Evolutionary conservation across 2,888 invertebrate genomes (phyloP).

Genomic region (Suillia variegata): DNA sequence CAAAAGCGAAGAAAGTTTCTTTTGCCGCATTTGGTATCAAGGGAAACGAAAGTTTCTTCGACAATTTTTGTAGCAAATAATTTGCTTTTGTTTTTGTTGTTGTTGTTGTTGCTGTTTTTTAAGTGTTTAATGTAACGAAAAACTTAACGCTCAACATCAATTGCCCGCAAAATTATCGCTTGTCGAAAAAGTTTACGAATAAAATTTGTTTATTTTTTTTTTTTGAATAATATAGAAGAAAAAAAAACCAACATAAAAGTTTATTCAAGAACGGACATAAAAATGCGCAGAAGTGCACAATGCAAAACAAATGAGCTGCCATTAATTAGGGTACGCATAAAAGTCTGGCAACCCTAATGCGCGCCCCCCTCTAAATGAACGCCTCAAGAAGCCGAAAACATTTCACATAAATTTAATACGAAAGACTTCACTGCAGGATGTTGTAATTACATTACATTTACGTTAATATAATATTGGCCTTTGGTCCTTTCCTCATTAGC

Average conservation of each 20-base stretch:
- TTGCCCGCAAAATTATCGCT: slow-evolving; percentile 1
- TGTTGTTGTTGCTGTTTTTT: background rate
- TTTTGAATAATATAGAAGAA: background rate
- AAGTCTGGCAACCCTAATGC: slow-evolving; percentile 24
- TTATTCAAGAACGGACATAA: background rate
- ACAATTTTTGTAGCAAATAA: no score
- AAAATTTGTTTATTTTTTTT: background rate
- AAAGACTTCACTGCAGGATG: slow-evolving; percentile 6
- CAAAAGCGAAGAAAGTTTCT: background rate
- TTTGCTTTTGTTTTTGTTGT: background rate
- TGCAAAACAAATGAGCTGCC: slow-evolving; percentile 27
- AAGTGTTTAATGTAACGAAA: background rate
- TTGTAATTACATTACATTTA: slow-evolving; percentile 22
- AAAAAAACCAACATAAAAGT: background rate
- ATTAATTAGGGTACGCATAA: slow-evolving; percentile 26
- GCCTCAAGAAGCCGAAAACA: slow-evolving; percentile 14
- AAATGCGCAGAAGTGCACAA: slow-evolving; percentile 15
- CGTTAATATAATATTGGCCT: no score
- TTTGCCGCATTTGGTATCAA: background rate
- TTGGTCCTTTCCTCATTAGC: slow-evolving; percentile 2
- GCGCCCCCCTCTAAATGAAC: slow-evolving; percentile 22
- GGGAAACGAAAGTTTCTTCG: background rate
- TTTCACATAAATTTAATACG: slow-evolving; percentile 15
- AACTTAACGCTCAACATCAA: background rate
- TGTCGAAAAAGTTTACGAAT: background rate